Percentiles rank a stretch among this genome's conserved stretches.
phyloP scores from a whole-genome alignment of 2,113 vertebrate species.

The Harpagus bidentatus region DNA sequence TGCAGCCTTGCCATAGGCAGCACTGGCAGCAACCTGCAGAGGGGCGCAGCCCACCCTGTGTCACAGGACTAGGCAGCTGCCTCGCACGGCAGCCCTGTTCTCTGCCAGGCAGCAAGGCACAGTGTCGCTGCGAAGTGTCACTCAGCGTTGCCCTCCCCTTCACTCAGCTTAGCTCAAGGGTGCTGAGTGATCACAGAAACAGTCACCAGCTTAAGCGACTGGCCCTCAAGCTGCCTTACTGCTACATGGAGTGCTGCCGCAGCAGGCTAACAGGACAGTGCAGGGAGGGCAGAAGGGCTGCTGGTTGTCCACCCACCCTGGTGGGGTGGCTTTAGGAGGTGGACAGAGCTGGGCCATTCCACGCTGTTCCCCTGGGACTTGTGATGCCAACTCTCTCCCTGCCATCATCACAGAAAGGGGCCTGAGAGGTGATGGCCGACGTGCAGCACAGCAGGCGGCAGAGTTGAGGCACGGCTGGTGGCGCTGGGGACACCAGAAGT shows the following conservation, averaged over 20 bases:
- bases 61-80: neutral
- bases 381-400: neutral
- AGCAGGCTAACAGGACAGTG: neutral
- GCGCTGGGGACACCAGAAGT: rapidly evolving
- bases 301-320: no score
- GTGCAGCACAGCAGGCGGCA: neutral
- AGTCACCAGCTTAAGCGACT: rapidly evolving
- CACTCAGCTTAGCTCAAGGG: rapidly evolving
- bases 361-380: rapidly evolving
- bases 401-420: rapidly evolving
- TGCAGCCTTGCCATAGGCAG: neutral
- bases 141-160: neutral
- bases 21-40: neutral
- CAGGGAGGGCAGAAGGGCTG: neutral
- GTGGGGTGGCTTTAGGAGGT: rapidly evolving
- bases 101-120: neutral
- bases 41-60: rapidly evolving
- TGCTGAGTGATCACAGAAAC: rapidly evolving
- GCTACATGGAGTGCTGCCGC: rapidly evolving
- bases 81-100: neutral
- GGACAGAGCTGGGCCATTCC: neutral
- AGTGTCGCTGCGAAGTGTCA: neutral
- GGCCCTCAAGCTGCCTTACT: neutral
- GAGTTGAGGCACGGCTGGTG: rapidly evolving
- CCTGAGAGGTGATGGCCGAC: rapidly evolving